Base-by-base conservation (phyloP, 1,140 invertebrate species). In the Drosophila lacertosa region DNA sequence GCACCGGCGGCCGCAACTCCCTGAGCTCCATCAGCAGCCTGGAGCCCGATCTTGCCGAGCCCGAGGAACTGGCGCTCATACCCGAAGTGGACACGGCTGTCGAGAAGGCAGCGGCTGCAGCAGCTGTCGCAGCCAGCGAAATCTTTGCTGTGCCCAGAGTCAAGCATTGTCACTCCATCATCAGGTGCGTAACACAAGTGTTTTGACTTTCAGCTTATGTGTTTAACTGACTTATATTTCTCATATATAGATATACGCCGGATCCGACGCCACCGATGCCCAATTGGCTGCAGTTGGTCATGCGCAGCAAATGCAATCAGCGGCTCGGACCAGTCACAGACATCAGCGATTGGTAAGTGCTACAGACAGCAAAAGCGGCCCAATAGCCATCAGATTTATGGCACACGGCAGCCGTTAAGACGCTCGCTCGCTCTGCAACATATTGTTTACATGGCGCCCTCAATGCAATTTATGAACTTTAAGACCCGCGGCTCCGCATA, bases 211-310 rank as follows among this genome's bases (percentile, higher is more conserved):
- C n/a, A n/a, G n/a, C n/a, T n/a, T n/a, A n/a, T n/a, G n/a, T n/a
- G n/a, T 10, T 20, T 7, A 3, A 11, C 10, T 11, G 18, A 15
- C 13, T 18, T 33, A 35, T 18, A 33, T 53, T 45, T 2, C 18
- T 13, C 45, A 26, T 9, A 4, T 3, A 6, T 13, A 91, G 90
- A 74, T 91, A 74, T 32, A 91, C 90, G 9, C 90, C 90, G 16
- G 90, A 91, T 71, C 74, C 79, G 15, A 75, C 79, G 9, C 70
- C 90, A n/a, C 69, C 79, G 9, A 72, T 90, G 15, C 91, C 90
- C 45, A 91, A 91, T 58, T 91, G 91, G 91, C 60, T 91, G 71
- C 91, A 91, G 53, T 69, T 91, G 69, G 90, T 91, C 9, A 89
- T 91, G 86, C 88, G 83, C 42, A 91, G 86, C 60, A 91, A 91